Base-by-base conservation (phyloP, 2,797 vertebrate species). In the Manis pentadactyla region DNA sequence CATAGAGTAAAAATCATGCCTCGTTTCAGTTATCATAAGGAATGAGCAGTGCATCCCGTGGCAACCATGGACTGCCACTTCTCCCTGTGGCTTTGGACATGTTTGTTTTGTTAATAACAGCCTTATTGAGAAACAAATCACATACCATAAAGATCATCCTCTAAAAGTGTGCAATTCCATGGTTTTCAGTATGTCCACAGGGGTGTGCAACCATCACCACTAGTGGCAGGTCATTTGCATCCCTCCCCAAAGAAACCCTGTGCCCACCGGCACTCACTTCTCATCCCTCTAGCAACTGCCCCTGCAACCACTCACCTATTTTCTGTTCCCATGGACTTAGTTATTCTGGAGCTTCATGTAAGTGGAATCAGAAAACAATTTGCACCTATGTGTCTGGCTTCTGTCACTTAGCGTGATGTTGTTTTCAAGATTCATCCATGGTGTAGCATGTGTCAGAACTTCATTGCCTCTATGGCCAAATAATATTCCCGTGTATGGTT, bases 1-100 rank as follows among this genome's bases (percentile, higher is more conserved):
- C n/a, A 5, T 1, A 14, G 13, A 34, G 55, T 82, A 31, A 83
- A 13, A 46, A 7, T 8, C 2, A 1, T 14, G 19, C 2, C 27
- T 39, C 46, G 34, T 46, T 23, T 10, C 81, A 27, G 27, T 14
- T 21, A n/a, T 34, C 23, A 5, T 0, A 12, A 19, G 46, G 17
- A n/a, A 6, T n/a, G 27, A 73, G 37, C 0, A 3, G 5, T 4
- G 15, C 5, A 11, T 10, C 15, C 39, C 4, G 2, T 27, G 18
- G 11, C 46, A 46, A 46, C n/a, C 39, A 74, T 5, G 29, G 42
- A 34, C 15, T 46, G 3, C 34, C 11, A 12, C 49, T 59, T 59
- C 68, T 63, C 61, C 51, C 69, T 55, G 34, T 37, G 53, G 13
- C 57, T 34, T 29, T 14, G 18, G 18, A 7, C 2, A 7, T 8